phyloP scores from a whole-genome alignment of 2,888 invertebrate genomes.

The Platerodrilus igneus region DNA sequence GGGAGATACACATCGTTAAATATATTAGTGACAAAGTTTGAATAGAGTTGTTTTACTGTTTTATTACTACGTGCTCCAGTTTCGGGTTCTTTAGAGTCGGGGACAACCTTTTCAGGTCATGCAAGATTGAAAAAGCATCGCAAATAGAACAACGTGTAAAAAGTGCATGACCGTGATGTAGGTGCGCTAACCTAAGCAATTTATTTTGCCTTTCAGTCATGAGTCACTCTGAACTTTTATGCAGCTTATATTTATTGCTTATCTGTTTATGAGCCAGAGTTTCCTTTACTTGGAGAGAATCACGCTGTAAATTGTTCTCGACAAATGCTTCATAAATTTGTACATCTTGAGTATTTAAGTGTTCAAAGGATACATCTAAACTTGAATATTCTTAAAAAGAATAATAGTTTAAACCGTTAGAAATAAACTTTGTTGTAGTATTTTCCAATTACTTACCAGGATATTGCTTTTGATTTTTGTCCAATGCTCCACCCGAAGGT shows the following conservation, averaged over 20 bases:
- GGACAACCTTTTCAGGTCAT: slow-evolving; percentile 7
- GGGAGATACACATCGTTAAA: slow-evolving; percentile 36
- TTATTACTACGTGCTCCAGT: slow-evolving; percentile 20
- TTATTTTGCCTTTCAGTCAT: slow-evolving; percentile 16
- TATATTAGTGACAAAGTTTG: slow-evolving; percentile 42
- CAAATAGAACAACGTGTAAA: slow-evolving; percentile 14
- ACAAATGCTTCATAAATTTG: too few relatives aligned
- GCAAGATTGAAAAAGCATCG: slow-evolving; percentile 1
- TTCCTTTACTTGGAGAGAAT: too few relatives aligned
- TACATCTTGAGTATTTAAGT: too few relatives aligned
- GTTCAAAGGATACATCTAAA: too few relatives aligned
- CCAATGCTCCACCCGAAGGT: too few relatives aligned
- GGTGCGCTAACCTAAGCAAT: slow-evolving; percentile 11
- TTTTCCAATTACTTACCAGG: too few relatives aligned
- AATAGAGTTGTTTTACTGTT: slow-evolving; percentile 42
- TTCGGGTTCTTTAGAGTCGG: slow-evolving; percentile 17
- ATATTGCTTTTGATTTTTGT: too few relatives aligned
- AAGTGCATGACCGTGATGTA: slow-evolving; percentile 13
- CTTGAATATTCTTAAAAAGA: too few relatives aligned
- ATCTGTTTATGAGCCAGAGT: too few relatives aligned
- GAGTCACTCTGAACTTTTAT: slow-evolving; percentile 15
- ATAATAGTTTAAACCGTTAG: too few relatives aligned
- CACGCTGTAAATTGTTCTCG: too few relatives aligned
- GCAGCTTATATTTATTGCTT: slow-evolving; percentile 12
- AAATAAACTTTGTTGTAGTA: too few relatives aligned